A percentile compares a stretch with the other conserved stretches of the same genome.
These are phyloP conservation scores for Zaprionus lineosus DNA, from an alignment of 2,888 invertebrate genomes.

Conservation along the genomic window DNA sequence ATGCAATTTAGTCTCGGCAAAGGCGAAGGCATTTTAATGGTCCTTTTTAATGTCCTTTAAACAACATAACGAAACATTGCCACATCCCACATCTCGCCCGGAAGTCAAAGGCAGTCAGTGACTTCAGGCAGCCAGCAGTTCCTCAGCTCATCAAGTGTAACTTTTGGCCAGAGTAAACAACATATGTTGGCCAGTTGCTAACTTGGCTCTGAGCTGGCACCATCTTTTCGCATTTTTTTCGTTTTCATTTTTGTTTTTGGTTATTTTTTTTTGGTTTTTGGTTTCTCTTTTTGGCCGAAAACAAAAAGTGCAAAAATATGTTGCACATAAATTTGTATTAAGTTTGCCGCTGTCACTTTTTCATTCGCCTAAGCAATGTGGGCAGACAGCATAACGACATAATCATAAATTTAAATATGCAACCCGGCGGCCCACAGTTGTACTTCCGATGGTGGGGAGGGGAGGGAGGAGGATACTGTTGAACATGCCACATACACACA, in stretches of 20 bases:
- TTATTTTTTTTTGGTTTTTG: not conserved
- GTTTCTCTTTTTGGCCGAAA: constrained; percentile 19
- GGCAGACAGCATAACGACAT: constrained; percentile 77
- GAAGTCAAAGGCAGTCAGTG: constrained; percentile 20
- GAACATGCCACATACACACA: not conserved
- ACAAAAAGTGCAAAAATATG: constrained; percentile 76
- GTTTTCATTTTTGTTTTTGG: not conserved
- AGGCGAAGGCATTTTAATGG: constrained; percentile 73
- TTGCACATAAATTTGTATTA: constrained; percentile 81
- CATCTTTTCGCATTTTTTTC: not conserved
- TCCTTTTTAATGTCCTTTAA: constrained; percentile 48
- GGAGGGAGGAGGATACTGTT: too few species aligned
- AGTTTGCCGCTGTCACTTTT: constrained; percentile 75
- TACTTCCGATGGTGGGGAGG: too few species aligned
- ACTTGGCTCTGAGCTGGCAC: constrained; percentile 4
- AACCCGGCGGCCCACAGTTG: constrained; percentile 45
- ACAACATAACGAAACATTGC: constrained; percentile 3
- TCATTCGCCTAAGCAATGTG: constrained; percentile 66
- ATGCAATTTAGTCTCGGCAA: constrained; percentile 62
- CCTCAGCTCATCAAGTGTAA: constrained; percentile 44
- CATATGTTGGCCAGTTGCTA: constrained; percentile 66
- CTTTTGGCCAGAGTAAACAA: constrained; percentile 40
- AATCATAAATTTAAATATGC: constrained; percentile 81
- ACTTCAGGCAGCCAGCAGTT: not conserved
- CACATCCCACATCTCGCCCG: too few species aligned